These are phyloP conservation scores for Archocentrus centrarchus DNA, from an alignment of 2,113 vertebrate species.

Conservation along the genomic window DNA sequence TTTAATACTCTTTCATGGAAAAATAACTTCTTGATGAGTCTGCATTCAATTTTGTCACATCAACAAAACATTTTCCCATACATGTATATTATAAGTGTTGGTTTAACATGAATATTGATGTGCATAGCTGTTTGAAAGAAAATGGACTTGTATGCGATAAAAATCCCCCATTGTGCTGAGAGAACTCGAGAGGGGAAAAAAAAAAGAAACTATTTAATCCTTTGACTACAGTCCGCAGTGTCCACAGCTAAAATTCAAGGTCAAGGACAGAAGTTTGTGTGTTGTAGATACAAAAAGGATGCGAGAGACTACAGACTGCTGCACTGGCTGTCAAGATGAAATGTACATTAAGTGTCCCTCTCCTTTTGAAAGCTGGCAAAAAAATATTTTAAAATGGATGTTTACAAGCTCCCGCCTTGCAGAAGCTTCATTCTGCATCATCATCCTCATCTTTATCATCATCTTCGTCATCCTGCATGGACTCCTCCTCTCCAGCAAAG, in stretches of 20 bases:
- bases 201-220: not conserved
- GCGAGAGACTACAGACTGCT: not conserved
- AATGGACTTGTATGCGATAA: not conserved
- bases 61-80: not conserved
- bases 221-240: slow-evolving; percentile 1
- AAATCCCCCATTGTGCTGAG: not conserved
- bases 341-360: slow-evolving; percentile 14
- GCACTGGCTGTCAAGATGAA: slow-evolving; percentile 7
- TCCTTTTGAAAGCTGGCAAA: slow-evolving; percentile 17
- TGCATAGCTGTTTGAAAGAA: not conserved
- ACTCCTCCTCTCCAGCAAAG: slow-evolving; percentile 69
- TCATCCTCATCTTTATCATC: slow-evolving; percentile 43
- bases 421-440: slow-evolving; percentile 67
- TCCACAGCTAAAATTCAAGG: slow-evolving; percentile 23
- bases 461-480: slow-evolving; percentile 62
- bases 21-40: not conserved
- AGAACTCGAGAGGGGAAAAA: not conserved
- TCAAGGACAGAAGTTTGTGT: slow-evolving; percentile 8
- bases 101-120: not conserved
- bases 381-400: slow-evolving; percentile 12
- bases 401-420: slow-evolving; percentile 19
- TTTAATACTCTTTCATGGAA: not conserved
- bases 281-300: not conserved
- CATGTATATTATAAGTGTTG: not conserved
- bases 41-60: slow-evolving; percentile 20